Percentiles rank a stretch among this genome's conserved stretches.
Conservation (phyloP, 1,140 invertebrate genomes). For the Chironomus tepperi region DNA sequence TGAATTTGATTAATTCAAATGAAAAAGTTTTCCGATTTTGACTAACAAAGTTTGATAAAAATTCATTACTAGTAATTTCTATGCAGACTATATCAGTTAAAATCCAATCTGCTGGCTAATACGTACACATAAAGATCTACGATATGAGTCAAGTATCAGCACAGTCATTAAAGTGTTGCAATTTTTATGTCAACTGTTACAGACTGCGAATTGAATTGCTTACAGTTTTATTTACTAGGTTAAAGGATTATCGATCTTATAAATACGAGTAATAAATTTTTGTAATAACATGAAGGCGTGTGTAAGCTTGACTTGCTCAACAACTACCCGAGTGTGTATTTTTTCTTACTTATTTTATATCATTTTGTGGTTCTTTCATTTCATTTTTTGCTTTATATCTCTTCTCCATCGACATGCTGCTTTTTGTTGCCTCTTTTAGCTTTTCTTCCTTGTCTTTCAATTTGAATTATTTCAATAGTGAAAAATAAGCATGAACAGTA, state of each 20-base stretch:
- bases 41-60: too few relatives aligned
- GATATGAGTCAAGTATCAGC: not conserved
- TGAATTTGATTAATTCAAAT: not conserved
- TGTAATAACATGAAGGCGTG: not conserved
- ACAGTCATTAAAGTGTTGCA: not conserved
- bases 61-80: too few relatives aligned
- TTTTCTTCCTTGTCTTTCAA: too few relatives aligned
- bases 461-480: too few relatives aligned
- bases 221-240: not conserved
- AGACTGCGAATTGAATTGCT: not conserved
- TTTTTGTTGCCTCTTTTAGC: too few relatives aligned
- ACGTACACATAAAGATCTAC: not conserved
- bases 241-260: slow-evolving; percentile 2
- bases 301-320: not conserved
- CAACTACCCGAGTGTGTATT: not conserved
- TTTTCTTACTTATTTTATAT: not conserved
- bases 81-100: too few relatives aligned
- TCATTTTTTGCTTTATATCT: not conserved
- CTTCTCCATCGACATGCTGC: not conserved
- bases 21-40: not conserved
- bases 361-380: not conserved
- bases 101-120: too few relatives aligned
- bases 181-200: not conserved
- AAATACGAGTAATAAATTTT: not conserved
- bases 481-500: too few relatives aligned